These are phyloP conservation scores for Pterophyllum scalare DNA, from an alignment of 2,113 vertebrate genomes.

Conservation along the genomic window DNA sequence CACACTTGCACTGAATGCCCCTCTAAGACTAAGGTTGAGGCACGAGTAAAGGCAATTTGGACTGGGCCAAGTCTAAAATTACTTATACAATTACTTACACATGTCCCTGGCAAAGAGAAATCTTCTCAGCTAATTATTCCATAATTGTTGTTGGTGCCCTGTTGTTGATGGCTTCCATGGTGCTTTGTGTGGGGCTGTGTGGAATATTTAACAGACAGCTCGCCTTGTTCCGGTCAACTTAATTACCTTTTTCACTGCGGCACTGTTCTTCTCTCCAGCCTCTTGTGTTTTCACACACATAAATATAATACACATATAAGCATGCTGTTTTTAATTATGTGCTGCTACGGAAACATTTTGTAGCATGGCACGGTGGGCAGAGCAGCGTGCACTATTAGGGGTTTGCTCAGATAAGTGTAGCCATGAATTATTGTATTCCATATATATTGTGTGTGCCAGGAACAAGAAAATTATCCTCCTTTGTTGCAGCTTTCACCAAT, in stretches of 20 bases:
- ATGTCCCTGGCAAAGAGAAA: conserved; percentile 60
- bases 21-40: background rate
- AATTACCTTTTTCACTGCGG: conserved; percentile 74
- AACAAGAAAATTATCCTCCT: conserved; percentile 30
- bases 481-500: conserved; percentile 43
- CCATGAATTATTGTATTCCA: conserved; percentile 11
- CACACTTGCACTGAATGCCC: background rate
- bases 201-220: conserved; percentile 75
- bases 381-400: background rate
- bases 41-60: conserved; percentile 45
- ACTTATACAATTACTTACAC: conserved; percentile 69
- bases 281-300: conserved; percentile 40
- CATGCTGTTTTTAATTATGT: conserved; percentile 73
- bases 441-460: background rate
- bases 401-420: conserved; percentile 14
- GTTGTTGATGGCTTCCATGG: conserved; percentile 65
- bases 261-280: conserved; percentile 45
- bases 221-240: conserved; percentile 74
- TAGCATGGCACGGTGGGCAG: background rate
- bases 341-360: conserved; percentile 35
- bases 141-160: conserved; percentile 74
- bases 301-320: conserved; percentile 47
- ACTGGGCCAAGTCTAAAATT: conserved; percentile 46
- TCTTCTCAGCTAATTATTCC: conserved; percentile 74
- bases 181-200: conserved; percentile 58